Percentiles rank a stretch among this genome's conserved stretches.
phyloP scores from a whole-genome alignment of 2,888 invertebrate genomes.

The Timandra comae region DNA sequence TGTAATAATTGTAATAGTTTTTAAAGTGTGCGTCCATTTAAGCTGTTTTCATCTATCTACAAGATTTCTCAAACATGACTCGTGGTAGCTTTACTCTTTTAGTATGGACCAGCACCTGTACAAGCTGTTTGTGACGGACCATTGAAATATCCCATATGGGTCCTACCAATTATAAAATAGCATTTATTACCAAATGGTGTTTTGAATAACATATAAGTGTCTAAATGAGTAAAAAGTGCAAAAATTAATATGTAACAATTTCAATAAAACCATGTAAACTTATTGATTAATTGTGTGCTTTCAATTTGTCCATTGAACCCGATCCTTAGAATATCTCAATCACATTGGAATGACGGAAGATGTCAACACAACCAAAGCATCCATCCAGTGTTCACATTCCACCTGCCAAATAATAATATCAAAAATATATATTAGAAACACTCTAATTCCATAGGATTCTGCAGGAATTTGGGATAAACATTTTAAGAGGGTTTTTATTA shows the following conservation, averaged over 20 bases:
- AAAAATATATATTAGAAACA: no score
- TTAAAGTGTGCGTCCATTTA: conserved; percentile 31
- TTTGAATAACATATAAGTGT: conserved; percentile 70
- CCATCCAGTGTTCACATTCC: conserved; percentile 48
- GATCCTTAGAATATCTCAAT: conserved; percentile 14
- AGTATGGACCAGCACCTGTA: conserved; percentile 39
- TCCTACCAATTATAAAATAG: conserved; percentile 64
- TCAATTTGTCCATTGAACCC: conserved; percentile 28
- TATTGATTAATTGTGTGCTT: conserved; percentile 53
- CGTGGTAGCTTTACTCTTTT: conserved; percentile 28
- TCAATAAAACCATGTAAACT: conserved; percentile 74
- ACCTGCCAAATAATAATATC: conserved; percentile 38
- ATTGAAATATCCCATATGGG: conserved; percentile 52
- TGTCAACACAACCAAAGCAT: conserved; percentile 33
- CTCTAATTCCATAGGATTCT: no score
- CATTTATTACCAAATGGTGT: conserved; percentile 75
- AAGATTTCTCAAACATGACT: conserved; percentile 26
- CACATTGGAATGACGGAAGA: conserved; percentile 38
- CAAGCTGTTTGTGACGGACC: conserved; percentile 63
- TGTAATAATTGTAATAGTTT: conserved; percentile 28
- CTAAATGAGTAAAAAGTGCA: conserved; percentile 71
- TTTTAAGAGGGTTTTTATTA: no score
- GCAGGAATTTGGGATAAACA: no score
- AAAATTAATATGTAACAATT: conserved; percentile 74
- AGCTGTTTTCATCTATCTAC: conserved; percentile 27